A percentile compares a stretch with the other conserved stretches of the same genome.
These are phyloP conservation scores for Trichacis sp. DNA, from an alignment of 2,888 invertebrate genomes.

Conservation along the genomic window DNA sequence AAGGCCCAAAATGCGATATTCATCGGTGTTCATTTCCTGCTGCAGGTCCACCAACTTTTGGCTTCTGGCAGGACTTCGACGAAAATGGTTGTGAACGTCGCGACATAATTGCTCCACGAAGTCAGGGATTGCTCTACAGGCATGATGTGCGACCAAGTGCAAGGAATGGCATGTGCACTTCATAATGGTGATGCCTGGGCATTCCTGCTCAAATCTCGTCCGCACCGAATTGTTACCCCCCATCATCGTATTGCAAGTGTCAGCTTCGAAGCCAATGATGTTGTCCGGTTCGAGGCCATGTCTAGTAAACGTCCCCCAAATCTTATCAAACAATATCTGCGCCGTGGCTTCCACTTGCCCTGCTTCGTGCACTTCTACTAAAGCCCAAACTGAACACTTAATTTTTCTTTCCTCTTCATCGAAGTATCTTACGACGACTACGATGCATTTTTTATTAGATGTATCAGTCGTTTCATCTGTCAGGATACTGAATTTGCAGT, in stretches of 20 bases:
- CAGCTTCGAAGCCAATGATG: neutral
- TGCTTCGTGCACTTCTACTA: too few relatives aligned
- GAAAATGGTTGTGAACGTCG: neutral
- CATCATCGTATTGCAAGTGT: neutral
- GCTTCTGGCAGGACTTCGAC: neutral
- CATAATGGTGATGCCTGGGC: neutral
- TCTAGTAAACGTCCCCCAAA: too few relatives aligned
- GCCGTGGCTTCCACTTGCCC: too few relatives aligned
- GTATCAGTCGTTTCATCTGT: too few relatives aligned
- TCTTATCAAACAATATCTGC: too few relatives aligned
- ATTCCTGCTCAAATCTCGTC: neutral
- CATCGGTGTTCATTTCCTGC: too few relatives aligned
- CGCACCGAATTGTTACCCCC: neutral
- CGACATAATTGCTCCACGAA: neutral
- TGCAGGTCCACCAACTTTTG: neutral
- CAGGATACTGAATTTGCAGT: too few relatives aligned
- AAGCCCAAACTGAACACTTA: too few relatives aligned
- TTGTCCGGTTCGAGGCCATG: too few relatives aligned
- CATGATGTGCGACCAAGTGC: neutral
- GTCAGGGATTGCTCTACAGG: neutral
- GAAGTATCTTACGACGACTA: too few relatives aligned
- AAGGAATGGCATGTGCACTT: neutral
- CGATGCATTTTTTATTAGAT: too few relatives aligned
- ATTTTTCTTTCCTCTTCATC: too few relatives aligned
- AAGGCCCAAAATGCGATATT: neutral